These are phyloP conservation scores for Cladopsammia gracilis DNA, from an alignment of 64 coral and sea anemone genomes.

Conservation along the genomic window DNA sequence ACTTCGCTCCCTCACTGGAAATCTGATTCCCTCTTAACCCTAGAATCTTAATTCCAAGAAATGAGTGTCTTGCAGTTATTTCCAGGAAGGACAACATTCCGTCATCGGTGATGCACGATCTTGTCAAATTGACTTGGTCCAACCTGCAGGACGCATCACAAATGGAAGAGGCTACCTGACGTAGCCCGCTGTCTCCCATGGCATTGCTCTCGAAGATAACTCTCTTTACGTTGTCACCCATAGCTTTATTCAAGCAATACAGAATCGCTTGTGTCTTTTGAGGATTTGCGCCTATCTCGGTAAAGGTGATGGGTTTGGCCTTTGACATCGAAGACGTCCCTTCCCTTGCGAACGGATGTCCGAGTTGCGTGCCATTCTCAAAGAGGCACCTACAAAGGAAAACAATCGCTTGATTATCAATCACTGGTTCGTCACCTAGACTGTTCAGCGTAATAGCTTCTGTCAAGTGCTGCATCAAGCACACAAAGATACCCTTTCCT, in stretches of 20 bases:
- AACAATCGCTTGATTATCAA: slow-evolving; percentile 41
- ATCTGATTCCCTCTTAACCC: slow-evolving; percentile 38
- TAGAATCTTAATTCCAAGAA: slow-evolving; percentile 31
- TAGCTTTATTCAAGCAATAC: background rate
- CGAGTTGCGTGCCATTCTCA: slow-evolving; percentile 31
- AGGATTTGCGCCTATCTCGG: slow-evolving; percentile 9
- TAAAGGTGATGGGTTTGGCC: slow-evolving; percentile 17
- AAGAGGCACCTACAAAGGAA: slow-evolving; percentile 36
- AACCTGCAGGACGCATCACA: background rate
- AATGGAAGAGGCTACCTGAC: slow-evolving; percentile 22
- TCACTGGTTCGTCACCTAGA: slow-evolving; percentile 8
- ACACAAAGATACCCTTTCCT: slow-evolving; percentile 25
- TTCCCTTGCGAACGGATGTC: slow-evolving; percentile 33
- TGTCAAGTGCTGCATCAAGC: slow-evolving; percentile 28
- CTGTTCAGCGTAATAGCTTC: slow-evolving; percentile 10
- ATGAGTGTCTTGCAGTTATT: slow-evolving; percentile 27
- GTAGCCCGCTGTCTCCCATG: slow-evolving; percentile 17
- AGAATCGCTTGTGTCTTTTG: background rate
- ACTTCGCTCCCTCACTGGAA: slow-evolving; percentile 37
- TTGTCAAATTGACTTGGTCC: slow-evolving; percentile 33
- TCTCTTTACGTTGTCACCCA: background rate
- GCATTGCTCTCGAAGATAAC: slow-evolving; percentile 30
- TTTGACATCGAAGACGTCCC: slow-evolving; percentile 2
- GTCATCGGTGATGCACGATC: slow-evolving; percentile 16
- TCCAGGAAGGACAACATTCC: slow-evolving; percentile 40